phyloP scores from a whole-genome alignment of 1,140 invertebrate genomes.

The Tetramorium parvispinum region DNA sequence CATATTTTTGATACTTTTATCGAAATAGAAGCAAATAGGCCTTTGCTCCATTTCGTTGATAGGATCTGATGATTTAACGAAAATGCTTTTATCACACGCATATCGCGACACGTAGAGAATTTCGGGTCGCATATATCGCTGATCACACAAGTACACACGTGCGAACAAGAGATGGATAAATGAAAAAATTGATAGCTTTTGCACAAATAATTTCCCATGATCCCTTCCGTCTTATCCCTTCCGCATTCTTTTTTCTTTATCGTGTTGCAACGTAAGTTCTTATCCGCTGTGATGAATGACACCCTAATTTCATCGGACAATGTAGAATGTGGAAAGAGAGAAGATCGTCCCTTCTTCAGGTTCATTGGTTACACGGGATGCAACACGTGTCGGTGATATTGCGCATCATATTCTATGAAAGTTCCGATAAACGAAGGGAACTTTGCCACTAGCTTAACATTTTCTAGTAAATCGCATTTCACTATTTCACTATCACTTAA shows the following conservation, averaged over 20 bases:
- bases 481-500: not conserved
- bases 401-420: not conserved
- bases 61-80: not conserved
- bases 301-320: not conserved
- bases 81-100: not conserved
- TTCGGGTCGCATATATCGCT: not conserved
- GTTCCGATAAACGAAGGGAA: not conserved
- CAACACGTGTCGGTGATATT: constrained; percentile 19
- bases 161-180: not conserved
- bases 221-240: not conserved
- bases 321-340: not conserved
- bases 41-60: not conserved
- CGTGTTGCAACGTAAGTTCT: not conserved
- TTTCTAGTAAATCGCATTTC: not conserved
- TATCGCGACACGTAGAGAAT: not conserved
- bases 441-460: not conserved
- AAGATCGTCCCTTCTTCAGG: not conserved
- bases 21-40: not conserved
- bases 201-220: not conserved
- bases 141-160: not conserved
- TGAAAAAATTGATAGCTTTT: not conserved
- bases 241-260: not conserved
- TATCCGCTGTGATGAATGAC: not conserved
- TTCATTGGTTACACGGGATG: not conserved
- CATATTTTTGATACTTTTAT: not conserved